Evolutionary conservation across 2,888 invertebrate species (phyloP).

Genomic region (Cacoxenus indagator): DNA sequence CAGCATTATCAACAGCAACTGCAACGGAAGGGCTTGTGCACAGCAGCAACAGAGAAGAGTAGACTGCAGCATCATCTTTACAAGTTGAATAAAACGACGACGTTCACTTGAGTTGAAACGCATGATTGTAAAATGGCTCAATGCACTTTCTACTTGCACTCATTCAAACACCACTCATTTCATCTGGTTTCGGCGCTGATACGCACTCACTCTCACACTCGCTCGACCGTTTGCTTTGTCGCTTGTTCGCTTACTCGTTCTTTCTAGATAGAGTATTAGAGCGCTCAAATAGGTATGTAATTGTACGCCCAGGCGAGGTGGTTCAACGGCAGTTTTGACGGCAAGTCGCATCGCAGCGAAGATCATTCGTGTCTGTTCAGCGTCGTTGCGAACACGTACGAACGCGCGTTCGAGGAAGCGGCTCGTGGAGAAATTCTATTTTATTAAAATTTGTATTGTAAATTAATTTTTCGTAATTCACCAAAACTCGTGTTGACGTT

Average conservation of each 20-base stretch:
- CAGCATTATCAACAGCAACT: not conserved
- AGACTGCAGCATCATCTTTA: no score
- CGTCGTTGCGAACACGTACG: conserved; percentile 49
- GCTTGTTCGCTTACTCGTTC: not conserved
- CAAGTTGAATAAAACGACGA: no score
- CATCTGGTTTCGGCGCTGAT: no score
- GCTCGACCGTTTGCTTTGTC: not conserved
- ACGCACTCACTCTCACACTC: not conserved
- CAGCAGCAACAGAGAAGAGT: not conserved
- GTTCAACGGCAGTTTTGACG: conserved; percentile 50
- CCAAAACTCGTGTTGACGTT: no score
- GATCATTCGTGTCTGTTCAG: conserved; percentile 56
- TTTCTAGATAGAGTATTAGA: conserved; percentile 6
- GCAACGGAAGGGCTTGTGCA: no score
- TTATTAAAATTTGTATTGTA: not conserved
- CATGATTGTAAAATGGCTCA: no score
- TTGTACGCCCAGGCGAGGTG: not conserved
- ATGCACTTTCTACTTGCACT: no score
- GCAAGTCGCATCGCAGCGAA: conserved; percentile 45
- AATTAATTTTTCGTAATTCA: no score
- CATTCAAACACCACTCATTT: no score
- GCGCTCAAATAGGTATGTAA: not conserved
- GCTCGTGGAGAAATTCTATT: not conserved
- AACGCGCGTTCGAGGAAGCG: conserved; percentile 25
- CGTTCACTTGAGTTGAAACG: no score